Percentiles rank a stretch among this genome's conserved stretches.
Evolutionary conservation across 2,888 invertebrate species (phyloP).

Genomic region (Antheraea assamensis): DNA sequence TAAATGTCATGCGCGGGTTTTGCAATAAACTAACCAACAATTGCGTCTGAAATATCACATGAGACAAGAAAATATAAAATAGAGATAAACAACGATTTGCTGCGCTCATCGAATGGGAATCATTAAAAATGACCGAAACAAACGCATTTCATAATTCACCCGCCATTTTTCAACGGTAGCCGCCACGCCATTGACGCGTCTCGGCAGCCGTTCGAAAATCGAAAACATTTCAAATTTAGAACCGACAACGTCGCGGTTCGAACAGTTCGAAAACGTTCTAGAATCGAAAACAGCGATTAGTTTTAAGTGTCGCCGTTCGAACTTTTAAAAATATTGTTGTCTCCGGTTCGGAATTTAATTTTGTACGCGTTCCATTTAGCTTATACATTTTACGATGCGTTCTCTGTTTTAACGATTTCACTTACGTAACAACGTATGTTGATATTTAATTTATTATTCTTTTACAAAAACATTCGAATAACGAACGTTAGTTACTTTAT

Average conservation of each 20-base stretch:
- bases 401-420: conserved; percentile 34
- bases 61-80: background rate
- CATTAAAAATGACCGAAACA: conserved; percentile 8
- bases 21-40: background rate
- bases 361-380: conserved; percentile 75
- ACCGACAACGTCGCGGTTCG: conserved; percentile 50
- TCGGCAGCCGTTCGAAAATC: conserved; percentile 73
- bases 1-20: background rate
- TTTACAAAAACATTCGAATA: conserved; percentile 4
- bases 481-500: background rate
- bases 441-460: conserved; percentile 10
- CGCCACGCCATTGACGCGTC: conserved; percentile 62
- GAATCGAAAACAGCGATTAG: conserved; percentile 82
- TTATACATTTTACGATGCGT: conserved; percentile 73
- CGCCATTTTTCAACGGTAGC: conserved; percentile 55
- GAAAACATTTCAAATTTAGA: conserved; percentile 79
- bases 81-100: background rate
- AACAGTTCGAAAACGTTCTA: conserved; percentile 68
- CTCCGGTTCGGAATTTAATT: conserved; percentile 14
- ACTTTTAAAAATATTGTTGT: conserved; percentile 57
- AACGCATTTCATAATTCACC: conserved; percentile 49
- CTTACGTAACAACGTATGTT: conserved; percentile 13
- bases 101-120: background rate
- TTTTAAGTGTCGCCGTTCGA: conserved; percentile 77
- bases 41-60: background rate